A percentile compares a stretch with the other conserved stretches of the same genome.
Evolutionary conservation across 2,888 invertebrate genomes (phyloP).

Genomic region (Buathra laborator): DNA sequence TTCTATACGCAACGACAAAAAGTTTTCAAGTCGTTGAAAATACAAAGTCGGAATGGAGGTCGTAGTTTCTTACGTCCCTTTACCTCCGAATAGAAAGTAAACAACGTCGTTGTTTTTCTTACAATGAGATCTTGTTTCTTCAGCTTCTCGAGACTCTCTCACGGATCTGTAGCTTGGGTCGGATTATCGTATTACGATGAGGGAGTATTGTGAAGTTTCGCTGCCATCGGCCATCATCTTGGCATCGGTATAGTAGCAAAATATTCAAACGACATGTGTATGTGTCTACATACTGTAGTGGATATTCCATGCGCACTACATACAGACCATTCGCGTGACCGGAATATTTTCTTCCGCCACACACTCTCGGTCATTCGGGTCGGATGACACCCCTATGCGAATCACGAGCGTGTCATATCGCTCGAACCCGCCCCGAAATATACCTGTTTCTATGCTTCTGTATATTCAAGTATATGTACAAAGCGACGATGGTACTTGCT

Average conservation of each 20-base stretch:
- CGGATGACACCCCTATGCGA: slow-evolving; percentile 42
- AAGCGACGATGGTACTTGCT: background rate
- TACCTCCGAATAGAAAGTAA: slow-evolving; percentile 8
- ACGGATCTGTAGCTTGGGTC: background rate
- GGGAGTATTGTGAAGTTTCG: slow-evolving; percentile 79
- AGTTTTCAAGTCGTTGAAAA: background rate
- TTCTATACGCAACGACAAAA: background rate
- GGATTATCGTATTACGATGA: slow-evolving; percentile 81
- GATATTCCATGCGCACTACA: slow-evolving; percentile 1
- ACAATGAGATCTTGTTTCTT: slow-evolving; percentile 13
- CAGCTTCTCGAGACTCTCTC: background rate
- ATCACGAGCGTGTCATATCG: slow-evolving; percentile 25
- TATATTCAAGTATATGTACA: background rate
- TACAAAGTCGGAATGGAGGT: background rate
- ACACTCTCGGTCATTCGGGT: slow-evolving; percentile 23
- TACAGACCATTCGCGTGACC: slow-evolving; percentile 7
- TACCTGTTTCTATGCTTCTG: background rate
- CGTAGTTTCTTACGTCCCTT: background rate
- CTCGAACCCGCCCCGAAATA: slow-evolving; percentile 19
- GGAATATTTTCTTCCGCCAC: slow-evolving; percentile 27
- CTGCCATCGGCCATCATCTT: slow-evolving; percentile 63
- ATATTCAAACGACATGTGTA: slow-evolving; percentile 11
- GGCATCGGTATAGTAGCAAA: slow-evolving; percentile 7
- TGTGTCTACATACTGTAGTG: slow-evolving; percentile 4
- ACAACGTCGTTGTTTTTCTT: slow-evolving; percentile 23